Evolutionary conservation across 2,797 vertebrate species (phyloP).

Genomic region (Pseudomugil tenellus): DNA sequence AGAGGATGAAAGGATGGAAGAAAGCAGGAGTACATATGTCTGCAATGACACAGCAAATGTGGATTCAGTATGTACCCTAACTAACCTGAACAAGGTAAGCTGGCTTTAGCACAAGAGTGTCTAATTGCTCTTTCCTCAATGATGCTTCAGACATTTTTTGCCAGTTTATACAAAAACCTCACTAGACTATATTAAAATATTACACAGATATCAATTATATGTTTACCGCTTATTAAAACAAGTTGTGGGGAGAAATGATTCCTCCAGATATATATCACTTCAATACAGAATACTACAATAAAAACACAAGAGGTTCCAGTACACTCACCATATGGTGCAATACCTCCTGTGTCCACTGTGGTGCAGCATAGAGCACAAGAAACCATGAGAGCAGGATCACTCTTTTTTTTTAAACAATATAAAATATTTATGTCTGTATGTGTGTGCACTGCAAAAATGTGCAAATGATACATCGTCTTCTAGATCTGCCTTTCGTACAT

Average conservation of each 20-base stretch:
- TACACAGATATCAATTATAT: not conserved
- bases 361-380: constrained; percentile 81
- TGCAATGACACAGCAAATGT: not conserved
- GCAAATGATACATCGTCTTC: constrained; percentile 21
- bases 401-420: constrained; percentile 36
- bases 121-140: not conserved
- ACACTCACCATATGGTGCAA: constrained; percentile 86
- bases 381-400: constrained; percentile 64
- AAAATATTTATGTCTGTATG: constrained; percentile 41
- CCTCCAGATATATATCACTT: constrained; percentile 26
- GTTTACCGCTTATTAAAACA: not conserved
- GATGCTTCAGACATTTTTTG: constrained; percentile 5
- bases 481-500: constrained; percentile 28
- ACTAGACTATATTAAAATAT: constrained; percentile 4
- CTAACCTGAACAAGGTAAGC: not conserved
- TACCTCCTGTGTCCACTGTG: constrained; percentile 82
- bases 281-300: constrained; percentile 40
- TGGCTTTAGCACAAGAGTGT: not conserved
- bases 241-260: not conserved
- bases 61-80: not conserved
- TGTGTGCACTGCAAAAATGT: constrained; percentile 14
- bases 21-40: not conserved
- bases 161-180: constrained; percentile 6
- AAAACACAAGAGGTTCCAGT: constrained; percentile 23
- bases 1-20: constrained; percentile 3